Conservation (phyloP, 1,140 invertebrate species). For the Hypothenemus hampei region DNA sequence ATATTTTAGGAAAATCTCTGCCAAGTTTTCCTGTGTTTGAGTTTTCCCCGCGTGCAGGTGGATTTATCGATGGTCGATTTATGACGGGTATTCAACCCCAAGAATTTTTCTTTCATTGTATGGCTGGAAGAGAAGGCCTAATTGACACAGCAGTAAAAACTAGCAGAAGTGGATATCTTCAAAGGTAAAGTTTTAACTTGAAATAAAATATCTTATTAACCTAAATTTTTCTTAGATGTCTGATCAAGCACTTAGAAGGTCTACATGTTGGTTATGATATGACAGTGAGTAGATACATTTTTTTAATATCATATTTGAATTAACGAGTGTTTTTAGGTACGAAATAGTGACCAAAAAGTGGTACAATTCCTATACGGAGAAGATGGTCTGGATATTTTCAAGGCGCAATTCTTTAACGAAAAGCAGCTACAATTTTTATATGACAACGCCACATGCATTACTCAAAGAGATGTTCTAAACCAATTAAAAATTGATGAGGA, state of each 20-base stretch:
- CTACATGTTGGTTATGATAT: slow-evolving; percentile 85
- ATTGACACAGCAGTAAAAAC: slow-evolving; percentile 89
- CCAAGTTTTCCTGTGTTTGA: slow-evolving; percentile 93
- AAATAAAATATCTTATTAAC: background rate
- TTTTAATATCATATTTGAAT: slow-evolving; percentile 1
- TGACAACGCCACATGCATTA: slow-evolving; percentile 66
- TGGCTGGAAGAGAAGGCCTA: slow-evolving; percentile 95
- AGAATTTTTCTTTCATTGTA: slow-evolving; percentile 99
- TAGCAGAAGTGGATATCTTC: slow-evolving; percentile 95
- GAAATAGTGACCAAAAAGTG: slow-evolving; percentile 91
- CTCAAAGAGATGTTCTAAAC: slow-evolving; percentile 55
- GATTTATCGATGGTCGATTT: slow-evolving; percentile 93
- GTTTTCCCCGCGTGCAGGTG: slow-evolving; percentile 85
- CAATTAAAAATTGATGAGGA: slow-evolving; percentile 53
- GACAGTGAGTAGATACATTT: slow-evolving; percentile 60
- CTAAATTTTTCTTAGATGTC: slow-evolving; percentile 52
- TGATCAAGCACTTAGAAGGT: slow-evolving; percentile 98
- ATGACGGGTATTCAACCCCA: slow-evolving; percentile 96
- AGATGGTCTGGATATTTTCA: slow-evolving; percentile 91
- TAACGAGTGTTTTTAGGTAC: slow-evolving; percentile 29
- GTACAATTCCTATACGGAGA: slow-evolving; percentile 97
- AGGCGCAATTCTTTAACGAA: slow-evolving; percentile 77
- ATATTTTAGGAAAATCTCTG: slow-evolving; percentile 59
- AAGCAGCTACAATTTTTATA: slow-evolving; percentile 78
- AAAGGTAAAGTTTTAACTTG: slow-evolving; percentile 52